phyloP scores from a whole-genome alignment of 2,888 invertebrate species.

The Tiphia femorata region DNA sequence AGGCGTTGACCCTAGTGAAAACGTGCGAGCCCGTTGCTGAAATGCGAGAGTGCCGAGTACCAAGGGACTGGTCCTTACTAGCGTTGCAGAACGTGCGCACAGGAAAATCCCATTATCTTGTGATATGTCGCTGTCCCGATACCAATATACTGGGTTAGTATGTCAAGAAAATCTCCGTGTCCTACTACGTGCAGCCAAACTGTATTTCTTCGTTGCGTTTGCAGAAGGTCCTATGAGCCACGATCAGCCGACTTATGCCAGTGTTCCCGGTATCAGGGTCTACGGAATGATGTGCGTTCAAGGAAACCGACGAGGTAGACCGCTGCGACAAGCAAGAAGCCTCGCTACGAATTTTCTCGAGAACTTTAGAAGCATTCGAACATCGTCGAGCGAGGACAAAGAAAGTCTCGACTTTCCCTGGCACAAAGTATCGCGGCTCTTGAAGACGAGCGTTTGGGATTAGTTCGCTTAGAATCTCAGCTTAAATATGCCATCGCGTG shows the following conservation, averaged over 20 bases:
- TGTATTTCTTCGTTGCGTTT: slow-evolving; percentile 28
- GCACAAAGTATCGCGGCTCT: slow-evolving; percentile 81
- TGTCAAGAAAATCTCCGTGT: neutral
- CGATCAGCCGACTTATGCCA: slow-evolving; percentile 93
- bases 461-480: too few relatives aligned
- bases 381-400: slow-evolving; percentile 20
- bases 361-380: slow-evolving; percentile 1
- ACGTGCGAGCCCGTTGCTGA: slow-evolving; percentile 94
- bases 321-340: slow-evolving; percentile 69
- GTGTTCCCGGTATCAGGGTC: slow-evolving; percentile 92
- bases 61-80: slow-evolving; percentile 91
- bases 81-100: slow-evolving; percentile 93
- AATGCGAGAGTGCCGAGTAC: slow-evolving; percentile 89
- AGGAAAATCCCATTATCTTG: slow-evolving; percentile 93
- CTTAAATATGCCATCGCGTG: too few relatives aligned
- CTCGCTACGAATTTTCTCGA: slow-evolving; percentile 26
- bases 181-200: neutral
- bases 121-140: slow-evolving; percentile 91
- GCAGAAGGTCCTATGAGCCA: slow-evolving; percentile 95
- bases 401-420: slow-evolving; percentile 77
- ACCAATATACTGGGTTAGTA: slow-evolving; percentile 84
- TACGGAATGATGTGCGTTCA: slow-evolving; percentile 94
- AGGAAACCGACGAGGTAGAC: slow-evolving; percentile 67
- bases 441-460: slow-evolving; percentile 79
- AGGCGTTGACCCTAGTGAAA: slow-evolving; percentile 90